A percentile compares a stretch with the other conserved stretches of the same genome.
Evolutionary conservation across 2,113 vertebrate genomes (phyloP).

Genomic region (Pelodiscus sinensis): DNA sequence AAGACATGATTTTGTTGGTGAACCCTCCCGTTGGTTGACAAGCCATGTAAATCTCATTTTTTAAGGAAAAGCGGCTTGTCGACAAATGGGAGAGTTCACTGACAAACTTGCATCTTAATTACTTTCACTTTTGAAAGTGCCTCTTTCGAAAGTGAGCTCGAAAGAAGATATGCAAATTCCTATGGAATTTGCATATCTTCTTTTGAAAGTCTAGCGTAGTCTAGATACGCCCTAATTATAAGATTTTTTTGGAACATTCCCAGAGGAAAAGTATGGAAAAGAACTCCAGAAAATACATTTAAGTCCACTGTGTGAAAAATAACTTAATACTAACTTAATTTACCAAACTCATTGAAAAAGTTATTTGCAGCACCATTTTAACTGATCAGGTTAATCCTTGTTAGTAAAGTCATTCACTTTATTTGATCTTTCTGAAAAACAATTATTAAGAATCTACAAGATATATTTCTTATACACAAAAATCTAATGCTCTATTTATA

Average conservation of each 20-base stretch:
- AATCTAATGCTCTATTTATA: not conserved
- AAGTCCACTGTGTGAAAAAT: not conserved
- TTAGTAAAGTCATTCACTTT: not conserved
- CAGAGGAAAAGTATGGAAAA: not conserved
- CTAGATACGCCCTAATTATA: not conserved
- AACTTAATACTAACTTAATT: not conserved
- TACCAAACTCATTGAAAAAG: not conserved
- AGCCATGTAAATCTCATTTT: too few relatives aligned
- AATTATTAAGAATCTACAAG: not conserved
- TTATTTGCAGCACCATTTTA: constrained; percentile 8
- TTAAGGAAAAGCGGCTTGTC: too few relatives aligned
- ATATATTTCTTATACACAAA: not conserved
- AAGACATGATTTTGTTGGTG: too few relatives aligned
- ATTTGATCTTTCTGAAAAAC: constrained; percentile 3
- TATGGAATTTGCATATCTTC: too few relatives aligned
- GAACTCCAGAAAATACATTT: not conserved
- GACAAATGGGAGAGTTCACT: too few relatives aligned
- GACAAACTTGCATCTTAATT: too few relatives aligned
- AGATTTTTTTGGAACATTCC: not conserved
- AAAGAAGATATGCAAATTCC: too few relatives aligned
- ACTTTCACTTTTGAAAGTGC: too few relatives aligned
- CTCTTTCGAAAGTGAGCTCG: too few relatives aligned
- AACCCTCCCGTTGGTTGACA: too few relatives aligned
- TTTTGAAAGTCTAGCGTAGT: too few relatives aligned
- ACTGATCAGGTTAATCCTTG: not conserved